These are phyloP conservation scores for Ptilorrhoa leucosticta DNA, from an alignment of 2,113 vertebrate species.

Conservation along the genomic window DNA sequence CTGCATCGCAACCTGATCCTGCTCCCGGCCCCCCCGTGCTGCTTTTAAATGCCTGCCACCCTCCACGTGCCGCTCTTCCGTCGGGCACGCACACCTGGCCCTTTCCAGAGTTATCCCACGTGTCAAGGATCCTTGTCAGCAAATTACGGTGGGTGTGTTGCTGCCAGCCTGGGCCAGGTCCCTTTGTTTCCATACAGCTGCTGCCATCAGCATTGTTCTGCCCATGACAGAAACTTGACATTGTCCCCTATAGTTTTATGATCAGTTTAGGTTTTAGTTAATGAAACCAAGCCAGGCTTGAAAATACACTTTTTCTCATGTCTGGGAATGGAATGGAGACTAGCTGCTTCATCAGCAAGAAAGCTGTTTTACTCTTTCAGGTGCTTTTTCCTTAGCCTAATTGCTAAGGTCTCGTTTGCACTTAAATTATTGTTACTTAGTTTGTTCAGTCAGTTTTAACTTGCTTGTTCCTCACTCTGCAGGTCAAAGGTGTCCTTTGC, in stretches of 20 bases:
- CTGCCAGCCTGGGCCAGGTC: not conserved
- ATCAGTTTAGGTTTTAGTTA: not conserved
- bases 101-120: not conserved
- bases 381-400: not conserved
- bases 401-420: not conserved
- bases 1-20: not conserved
- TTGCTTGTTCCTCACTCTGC: not conserved
- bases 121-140: not conserved
- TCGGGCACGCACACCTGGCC: fast-evolving
- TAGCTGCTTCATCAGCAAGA: not conserved
- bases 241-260: not conserved
- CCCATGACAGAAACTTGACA: not conserved
- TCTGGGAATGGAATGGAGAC: not conserved
- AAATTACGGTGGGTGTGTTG: fast-evolving
- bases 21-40: not conserved
- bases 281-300: not conserved
- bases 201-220: not conserved
- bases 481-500: not conserved
- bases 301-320: not conserved
- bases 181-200: not conserved
- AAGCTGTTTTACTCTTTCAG: not conserved
- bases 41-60: fast-evolving
- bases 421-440: not conserved
- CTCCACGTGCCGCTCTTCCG: fast-evolving
- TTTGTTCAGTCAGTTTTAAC: not conserved